Conservation (phyloP, 2,888 invertebrate species). For the Theretra japonica region DNA sequence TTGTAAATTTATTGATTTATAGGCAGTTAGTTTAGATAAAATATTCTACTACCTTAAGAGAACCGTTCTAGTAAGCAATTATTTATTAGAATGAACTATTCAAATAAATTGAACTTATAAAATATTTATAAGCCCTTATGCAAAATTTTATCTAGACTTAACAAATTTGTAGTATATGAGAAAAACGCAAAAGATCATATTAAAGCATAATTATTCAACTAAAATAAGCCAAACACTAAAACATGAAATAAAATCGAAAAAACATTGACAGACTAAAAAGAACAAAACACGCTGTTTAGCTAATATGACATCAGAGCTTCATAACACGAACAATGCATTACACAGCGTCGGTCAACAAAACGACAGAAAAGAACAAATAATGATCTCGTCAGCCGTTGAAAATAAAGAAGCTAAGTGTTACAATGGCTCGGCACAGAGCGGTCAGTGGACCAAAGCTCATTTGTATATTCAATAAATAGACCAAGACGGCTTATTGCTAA, state of each 20-base stretch:
- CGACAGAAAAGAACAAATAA: slow-evolving; percentile 12
- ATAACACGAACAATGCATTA: slow-evolving; percentile 10
- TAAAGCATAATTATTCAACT: neutral
- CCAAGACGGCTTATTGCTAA: slow-evolving; percentile 48
- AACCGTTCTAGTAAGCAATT: too few species aligned
- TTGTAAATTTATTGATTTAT: neutral
- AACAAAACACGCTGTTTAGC: neutral
- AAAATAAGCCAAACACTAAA: neutral
- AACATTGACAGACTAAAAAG: too few species aligned
- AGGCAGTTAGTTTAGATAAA: too few species aligned
- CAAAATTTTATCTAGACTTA: too few species aligned
- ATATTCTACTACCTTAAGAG: too few species aligned
- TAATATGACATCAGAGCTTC: slow-evolving; percentile 8
- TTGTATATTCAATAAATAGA: slow-evolving; percentile 60
- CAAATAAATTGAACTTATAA: too few species aligned
- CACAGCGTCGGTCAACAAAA: slow-evolving; percentile 1
- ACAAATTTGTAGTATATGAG: too few species aligned
- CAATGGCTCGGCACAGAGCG: slow-evolving; percentile 40
- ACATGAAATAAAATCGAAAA: neutral
- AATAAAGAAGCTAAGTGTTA: slow-evolving; percentile 43
- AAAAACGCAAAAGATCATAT: neutral
- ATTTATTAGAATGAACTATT: too few species aligned
- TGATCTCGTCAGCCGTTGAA: slow-evolving; percentile 26
- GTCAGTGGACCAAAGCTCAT: slow-evolving; percentile 40
- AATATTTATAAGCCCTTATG: too few species aligned